These are phyloP conservation scores for Meiosimyza decipiens DNA, from an alignment of 2,888 invertebrate species.

Conservation along the genomic window DNA sequence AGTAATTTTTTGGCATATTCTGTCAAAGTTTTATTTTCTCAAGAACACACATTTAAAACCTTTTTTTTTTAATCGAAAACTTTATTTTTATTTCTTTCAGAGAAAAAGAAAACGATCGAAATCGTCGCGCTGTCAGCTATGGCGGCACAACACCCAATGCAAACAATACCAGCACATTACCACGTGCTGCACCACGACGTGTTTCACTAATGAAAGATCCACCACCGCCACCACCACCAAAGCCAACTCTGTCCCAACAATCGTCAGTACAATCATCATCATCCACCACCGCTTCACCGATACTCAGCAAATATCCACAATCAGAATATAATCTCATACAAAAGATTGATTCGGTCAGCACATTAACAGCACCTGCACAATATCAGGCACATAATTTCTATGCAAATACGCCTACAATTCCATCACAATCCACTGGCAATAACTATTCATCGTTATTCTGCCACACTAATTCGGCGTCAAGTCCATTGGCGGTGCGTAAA, in stretches of 20 bases:
- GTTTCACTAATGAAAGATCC: slow-evolving; percentile 64
- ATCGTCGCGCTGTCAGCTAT: slow-evolving; percentile 65
- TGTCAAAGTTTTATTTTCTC: no score
- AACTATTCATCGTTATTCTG: slow-evolving; percentile 62
- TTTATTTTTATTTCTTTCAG: slow-evolving; percentile 52
- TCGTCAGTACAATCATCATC: slow-evolving; percentile 54
- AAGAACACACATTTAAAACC: no score
- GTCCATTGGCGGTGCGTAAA: slow-evolving; percentile 63
- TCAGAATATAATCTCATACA: slow-evolving; percentile 64
- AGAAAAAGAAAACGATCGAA: slow-evolving; percentile 64
- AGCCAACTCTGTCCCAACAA: slow-evolving; percentile 56
- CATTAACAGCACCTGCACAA: slow-evolving; percentile 56
- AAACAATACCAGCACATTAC: slow-evolving; percentile 57
- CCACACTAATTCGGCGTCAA: slow-evolving; percentile 61
- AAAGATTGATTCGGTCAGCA: slow-evolving; percentile 60
- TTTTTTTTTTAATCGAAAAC: slow-evolving; percentile 8
- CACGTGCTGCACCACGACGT: slow-evolving; percentile 64
- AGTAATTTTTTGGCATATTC: no score
- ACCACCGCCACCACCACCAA: slow-evolving; percentile 63
- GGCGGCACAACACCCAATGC: slow-evolving; percentile 52
- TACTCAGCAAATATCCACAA: slow-evolving; percentile 62
- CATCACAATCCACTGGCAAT: slow-evolving; percentile 44
- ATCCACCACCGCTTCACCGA: slow-evolving; percentile 53
- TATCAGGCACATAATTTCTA: slow-evolving; percentile 63
- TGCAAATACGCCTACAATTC: slow-evolving; percentile 57